These are phyloP conservation scores for Bilobella aurantiaca DNA, from an alignment of 1,140 invertebrate species.

Conservation along the genomic window DNA sequence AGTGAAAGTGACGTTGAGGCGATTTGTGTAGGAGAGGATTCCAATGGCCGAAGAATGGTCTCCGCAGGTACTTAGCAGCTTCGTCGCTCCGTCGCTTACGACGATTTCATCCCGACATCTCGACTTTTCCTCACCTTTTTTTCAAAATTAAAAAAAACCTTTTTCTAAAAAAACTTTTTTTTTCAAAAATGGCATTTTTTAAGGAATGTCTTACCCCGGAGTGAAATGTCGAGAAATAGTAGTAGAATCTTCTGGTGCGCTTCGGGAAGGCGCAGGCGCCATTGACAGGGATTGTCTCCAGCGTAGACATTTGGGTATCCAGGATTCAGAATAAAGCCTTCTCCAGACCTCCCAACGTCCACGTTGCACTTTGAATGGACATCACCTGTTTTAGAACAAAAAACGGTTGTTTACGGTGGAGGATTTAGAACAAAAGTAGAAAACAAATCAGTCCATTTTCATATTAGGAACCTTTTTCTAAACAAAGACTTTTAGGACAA, in stretches of 20 bases:
- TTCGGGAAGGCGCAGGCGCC: conserved; percentile 27
- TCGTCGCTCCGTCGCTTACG: conserved; percentile 23
- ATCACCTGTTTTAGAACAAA: no score
- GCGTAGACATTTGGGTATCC: conserved; percentile 31
- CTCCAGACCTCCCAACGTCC: conserved; percentile 21
- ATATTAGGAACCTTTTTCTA: no score
- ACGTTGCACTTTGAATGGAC: conserved; percentile 31
- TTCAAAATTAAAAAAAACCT: no score
- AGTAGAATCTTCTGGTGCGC: conserved; percentile 22
- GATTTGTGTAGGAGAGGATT: conserved; percentile 23
- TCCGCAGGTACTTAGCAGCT: conserved; percentile 33
- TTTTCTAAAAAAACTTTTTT: no score
- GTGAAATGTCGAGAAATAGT: conserved; percentile 33
- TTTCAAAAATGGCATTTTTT: neutral
- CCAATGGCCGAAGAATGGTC: conserved; percentile 31
- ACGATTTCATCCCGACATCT: conserved; percentile 28
- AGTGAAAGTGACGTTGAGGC: conserved; percentile 29
- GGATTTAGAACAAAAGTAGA: no score
- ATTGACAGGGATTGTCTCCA: conserved; percentile 30
- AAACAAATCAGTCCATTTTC: no score
- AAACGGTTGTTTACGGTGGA: no score
- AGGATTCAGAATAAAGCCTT: conserved; percentile 31
- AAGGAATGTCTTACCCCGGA: conserved; percentile 19
- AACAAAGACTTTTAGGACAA: no score
- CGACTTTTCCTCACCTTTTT: conserved; percentile 31